Percentiles rank a stretch among this genome's conserved stretches.
phyloP scores from a whole-genome alignment of 1,140 invertebrate species.

The Diabrotica undecimpunctata region DNA sequence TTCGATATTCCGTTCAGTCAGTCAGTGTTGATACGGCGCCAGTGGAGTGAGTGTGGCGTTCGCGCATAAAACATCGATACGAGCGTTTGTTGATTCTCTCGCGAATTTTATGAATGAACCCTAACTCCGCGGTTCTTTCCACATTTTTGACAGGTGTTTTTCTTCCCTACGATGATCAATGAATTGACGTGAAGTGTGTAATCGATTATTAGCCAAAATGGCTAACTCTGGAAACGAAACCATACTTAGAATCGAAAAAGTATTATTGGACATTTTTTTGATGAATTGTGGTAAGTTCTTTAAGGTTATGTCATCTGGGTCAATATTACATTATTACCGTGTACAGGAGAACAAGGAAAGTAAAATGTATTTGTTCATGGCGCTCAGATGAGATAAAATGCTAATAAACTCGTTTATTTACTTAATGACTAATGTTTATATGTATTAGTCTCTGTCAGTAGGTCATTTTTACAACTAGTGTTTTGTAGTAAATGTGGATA shows the following conservation, averaged over 20 bases:
- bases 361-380: not conserved
- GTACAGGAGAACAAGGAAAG: not conserved
- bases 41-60: not conserved
- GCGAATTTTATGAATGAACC: not conserved
- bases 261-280: slow-evolving; percentile 8
- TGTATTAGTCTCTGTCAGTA: too few relatives aligned
- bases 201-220: not conserved
- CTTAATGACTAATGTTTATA: too few relatives aligned
- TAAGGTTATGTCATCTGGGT: slow-evolving; percentile 11
- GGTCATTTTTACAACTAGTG: too few relatives aligned
- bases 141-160: slow-evolving; percentile 1
- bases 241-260: not conserved
- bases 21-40: not conserved
- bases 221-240: not conserved
- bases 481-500: too few relatives aligned
- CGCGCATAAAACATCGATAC: not conserved
- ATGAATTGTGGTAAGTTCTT: slow-evolving; percentile 14
- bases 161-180: not conserved
- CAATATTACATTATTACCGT: slow-evolving; percentile 8
- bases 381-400: too few relatives aligned
- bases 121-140: not conserved
- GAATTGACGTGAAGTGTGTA: not conserved
- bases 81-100: not conserved
- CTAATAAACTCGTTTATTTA: too few relatives aligned
- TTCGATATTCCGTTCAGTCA: not conserved